Evolutionary conservation across 2,888 invertebrate species (phyloP), one percentile per base, ranked within the genome.

Genomic region (Caenorhabditis sp.): DNA sequence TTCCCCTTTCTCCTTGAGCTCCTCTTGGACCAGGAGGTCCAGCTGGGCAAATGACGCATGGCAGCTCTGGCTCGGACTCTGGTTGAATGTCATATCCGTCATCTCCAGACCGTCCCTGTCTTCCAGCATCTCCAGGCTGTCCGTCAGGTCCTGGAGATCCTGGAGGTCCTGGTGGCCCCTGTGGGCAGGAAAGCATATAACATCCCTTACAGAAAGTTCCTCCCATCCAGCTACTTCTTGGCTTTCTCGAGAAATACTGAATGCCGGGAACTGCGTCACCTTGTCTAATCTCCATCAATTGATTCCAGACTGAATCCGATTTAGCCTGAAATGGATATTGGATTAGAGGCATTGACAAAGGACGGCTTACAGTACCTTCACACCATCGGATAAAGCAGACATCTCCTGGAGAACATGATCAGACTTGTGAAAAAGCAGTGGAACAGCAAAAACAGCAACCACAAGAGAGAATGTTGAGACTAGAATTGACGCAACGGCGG

Each of bases 21-120:
- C 92, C 92, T 56, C 88, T 71, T 58, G 88, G 88, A 44, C 91
- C 90, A 20, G 90, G 90, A n/a, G 91, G 91, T 53, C 91, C 91
- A 28, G 87, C 90, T 22, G 91, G 91, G 53, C 91, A 91, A 50
- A 91, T 89, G 6, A 89, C 88, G 67, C 91, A 91, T 6, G 91
- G 90, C 35, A 91, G 82, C 32, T 91, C 91, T 13, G 89, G 87
- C 37, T 91, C 88, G 0, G 88, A 85, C 64, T 90, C 91, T 40
- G 91, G 81, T 50, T 90, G 88, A 37, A 91, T 88, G 79, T 91
- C 91, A 37, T 78, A 88, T 0, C 91, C 91, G 71, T 91, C 91
- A 24, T 87, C 88, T 9, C 91, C 91, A 20, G 88, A 82, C 13
- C 77, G 76, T 64, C 88, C 89, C 35, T 86, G 86, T 53, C 83